Conservation (phyloP, 2,888 invertebrate genomes). For the Mesorhabditis belari region DNA sequence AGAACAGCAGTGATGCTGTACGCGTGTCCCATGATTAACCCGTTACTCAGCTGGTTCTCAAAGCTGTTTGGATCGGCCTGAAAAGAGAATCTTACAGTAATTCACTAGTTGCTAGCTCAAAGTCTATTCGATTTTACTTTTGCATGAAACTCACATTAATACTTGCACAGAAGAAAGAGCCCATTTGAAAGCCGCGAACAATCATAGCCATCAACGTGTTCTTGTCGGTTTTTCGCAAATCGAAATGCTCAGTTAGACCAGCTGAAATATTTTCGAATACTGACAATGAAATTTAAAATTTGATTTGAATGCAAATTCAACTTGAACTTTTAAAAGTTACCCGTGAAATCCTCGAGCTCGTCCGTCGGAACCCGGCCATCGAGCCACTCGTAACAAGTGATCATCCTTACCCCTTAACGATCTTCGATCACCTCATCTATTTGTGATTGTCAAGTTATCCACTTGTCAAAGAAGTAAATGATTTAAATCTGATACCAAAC, state of each 20-base stretch:
- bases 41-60: slow-evolving; percentile 59
- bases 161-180: too few relatives aligned
- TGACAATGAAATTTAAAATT: too few relatives aligned
- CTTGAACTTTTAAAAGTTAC: too few relatives aligned
- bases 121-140: neutral
- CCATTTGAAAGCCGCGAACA: too few relatives aligned
- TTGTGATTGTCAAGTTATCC: too few relatives aligned
- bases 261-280: too few relatives aligned
- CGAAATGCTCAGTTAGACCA: slow-evolving; percentile 61
- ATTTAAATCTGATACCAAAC: too few relatives aligned
- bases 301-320: too few relatives aligned
- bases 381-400: slow-evolving; percentile 76
- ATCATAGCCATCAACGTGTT: slow-evolving; percentile 67
- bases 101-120: neutral
- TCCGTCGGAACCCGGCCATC: slow-evolving; percentile 95
- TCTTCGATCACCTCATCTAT: slow-evolving; percentile 88
- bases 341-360: slow-evolving; percentile 97
- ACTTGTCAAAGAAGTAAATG: neutral
- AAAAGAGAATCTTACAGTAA: neutral
- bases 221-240: slow-evolving; percentile 53
- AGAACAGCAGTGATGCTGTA: slow-evolving; percentile 73
- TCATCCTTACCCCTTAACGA: slow-evolving; percentile 61
- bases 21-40: slow-evolving; percentile 82
- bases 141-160: too few relatives aligned
- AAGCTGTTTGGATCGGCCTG: slow-evolving; percentile 16